phyloP scores from a whole-genome alignment of 2,888 invertebrate genomes.

The Callinectes sapidus region DNA sequence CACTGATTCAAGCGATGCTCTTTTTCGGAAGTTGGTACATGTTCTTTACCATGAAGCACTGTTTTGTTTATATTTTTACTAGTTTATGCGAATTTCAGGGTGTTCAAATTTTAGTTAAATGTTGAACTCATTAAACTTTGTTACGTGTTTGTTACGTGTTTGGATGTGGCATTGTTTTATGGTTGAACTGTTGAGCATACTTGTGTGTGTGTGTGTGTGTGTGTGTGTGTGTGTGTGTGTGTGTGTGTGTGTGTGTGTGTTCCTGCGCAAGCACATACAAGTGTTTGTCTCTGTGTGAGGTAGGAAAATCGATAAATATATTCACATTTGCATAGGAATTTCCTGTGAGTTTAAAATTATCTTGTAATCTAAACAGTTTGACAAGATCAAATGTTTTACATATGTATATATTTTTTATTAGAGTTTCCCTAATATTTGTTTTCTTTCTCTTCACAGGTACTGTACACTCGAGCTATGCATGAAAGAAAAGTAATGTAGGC shows the following conservation, averaged over 20 bases:
- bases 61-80: not conserved
- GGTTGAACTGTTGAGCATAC: not conserved
- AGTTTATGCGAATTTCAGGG: not conserved
- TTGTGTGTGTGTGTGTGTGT: slow-evolving; percentile 23
- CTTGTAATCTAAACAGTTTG: not conserved
- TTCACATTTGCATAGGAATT: slow-evolving; percentile 32
- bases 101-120: not conserved
- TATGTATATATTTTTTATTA: not conserved
- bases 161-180: not conserved
- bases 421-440: slow-evolving; percentile 11
- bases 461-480: slow-evolving; percentile 50
- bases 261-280: not conserved
- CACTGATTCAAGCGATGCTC: not conserved
- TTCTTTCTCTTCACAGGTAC: slow-evolving; percentile 46
- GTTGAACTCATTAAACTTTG: not conserved
- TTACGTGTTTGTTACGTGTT: not conserved
- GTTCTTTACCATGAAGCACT: not conserved
- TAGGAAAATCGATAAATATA: not conserved
- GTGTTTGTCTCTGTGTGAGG: not conserved
- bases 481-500: slow-evolving; percentile 43
- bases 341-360: not conserved
- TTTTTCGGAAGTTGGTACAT: not conserved
- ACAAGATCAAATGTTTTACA: not conserved
- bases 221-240: slow-evolving; percentile 43
- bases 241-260: not conserved